Percentiles rank a stretch among this genome's conserved stretches.
Evolutionary conservation across 1,140 invertebrate species (phyloP).

Genomic region (Dufourea novaeangliae): DNA sequence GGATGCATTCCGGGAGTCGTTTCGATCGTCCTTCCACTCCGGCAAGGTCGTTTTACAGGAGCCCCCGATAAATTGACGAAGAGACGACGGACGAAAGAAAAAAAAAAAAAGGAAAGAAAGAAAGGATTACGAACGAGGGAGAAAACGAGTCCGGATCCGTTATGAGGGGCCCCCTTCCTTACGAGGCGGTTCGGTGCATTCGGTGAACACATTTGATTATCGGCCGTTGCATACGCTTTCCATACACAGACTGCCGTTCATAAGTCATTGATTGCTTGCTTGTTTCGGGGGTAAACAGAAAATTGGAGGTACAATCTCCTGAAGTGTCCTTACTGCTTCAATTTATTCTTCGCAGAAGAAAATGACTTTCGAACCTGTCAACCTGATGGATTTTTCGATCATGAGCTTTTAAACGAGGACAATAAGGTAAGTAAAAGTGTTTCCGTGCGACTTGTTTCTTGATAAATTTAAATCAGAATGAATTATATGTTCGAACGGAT

Average conservation of each 20-base stretch:
- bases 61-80: slow-evolving; percentile 48
- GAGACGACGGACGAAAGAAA: slow-evolving; percentile 10
- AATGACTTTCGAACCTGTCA: too few species aligned
- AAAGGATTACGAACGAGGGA: slow-evolving; percentile 33
- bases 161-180: neutral
- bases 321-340: too few species aligned
- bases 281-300: neutral
- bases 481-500: too few species aligned
- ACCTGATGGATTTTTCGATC: too few species aligned
- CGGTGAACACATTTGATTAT: neutral
- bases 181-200: neutral
- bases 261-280: neutral
- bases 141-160: slow-evolving; percentile 23
- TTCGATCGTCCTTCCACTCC: slow-evolving; percentile 54
- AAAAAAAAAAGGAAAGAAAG: slow-evolving; percentile 2
- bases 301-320: too few species aligned
- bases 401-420: too few species aligned
- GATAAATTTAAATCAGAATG: too few species aligned
- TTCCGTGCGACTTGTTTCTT: too few species aligned
- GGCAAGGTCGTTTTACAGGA: slow-evolving; percentile 53
- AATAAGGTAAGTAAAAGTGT: too few species aligned
- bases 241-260: too few species aligned
- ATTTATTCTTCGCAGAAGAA: too few species aligned
- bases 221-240: neutral
- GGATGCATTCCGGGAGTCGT: slow-evolving; percentile 57